A percentile compares a stretch with the other conserved stretches of the same genome.
Evolutionary conservation across 2,113 vertebrate species (phyloP).

Genomic region (Oncorhynchus nerka): DNA sequence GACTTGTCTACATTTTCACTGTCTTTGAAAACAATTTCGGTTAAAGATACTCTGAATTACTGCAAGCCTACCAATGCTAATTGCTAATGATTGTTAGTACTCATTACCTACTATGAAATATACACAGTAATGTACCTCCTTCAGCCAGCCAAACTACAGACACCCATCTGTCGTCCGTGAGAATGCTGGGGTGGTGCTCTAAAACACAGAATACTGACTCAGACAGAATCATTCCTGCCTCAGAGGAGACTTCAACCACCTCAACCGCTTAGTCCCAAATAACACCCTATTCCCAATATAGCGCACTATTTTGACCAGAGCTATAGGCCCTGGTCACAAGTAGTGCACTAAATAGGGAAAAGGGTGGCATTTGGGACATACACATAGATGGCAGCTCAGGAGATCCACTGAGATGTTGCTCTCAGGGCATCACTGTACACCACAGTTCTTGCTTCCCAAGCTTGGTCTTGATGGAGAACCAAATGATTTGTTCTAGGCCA

Average conservation of each 20-base stretch:
- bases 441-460: too few relatives aligned
- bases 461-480: too few relatives aligned
- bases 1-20: neutral
- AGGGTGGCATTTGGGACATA: neutral
- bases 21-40: neutral
- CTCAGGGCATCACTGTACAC: too few relatives aligned
- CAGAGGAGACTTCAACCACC: neutral
- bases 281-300: too few relatives aligned
- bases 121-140: neutral
- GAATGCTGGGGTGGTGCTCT: neutral
- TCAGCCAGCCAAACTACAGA: neutral
- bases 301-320: too few relatives aligned
- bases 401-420: conserved; percentile 3
- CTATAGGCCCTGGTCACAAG: too few relatives aligned
- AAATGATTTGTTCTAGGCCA: too few relatives aligned
- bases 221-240: too few relatives aligned
- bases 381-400: too few relatives aligned
- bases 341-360: too few relatives aligned
- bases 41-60: neutral
- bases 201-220: neutral
- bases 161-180: neutral
- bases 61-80: neutral
- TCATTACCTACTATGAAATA: neutral
- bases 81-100: neutral
- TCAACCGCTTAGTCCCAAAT: neutral